These are phyloP conservation scores for Aplochiton taeniatus DNA, from an alignment of 2,797 vertebrate species.

Conservation along the genomic window DNA sequence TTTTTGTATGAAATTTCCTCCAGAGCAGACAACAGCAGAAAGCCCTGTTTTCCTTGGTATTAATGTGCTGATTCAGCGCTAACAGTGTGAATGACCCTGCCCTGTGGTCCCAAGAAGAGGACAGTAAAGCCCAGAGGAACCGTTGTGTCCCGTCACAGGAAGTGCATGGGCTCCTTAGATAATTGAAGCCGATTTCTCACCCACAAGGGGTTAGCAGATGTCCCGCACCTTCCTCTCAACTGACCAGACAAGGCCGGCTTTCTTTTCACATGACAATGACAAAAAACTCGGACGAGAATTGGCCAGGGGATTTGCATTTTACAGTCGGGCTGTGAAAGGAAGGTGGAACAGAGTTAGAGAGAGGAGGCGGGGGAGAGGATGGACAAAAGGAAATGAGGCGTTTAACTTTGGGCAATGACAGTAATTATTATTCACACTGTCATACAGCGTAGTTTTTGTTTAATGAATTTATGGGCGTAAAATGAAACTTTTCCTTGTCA, in stretches of 20 bases:
- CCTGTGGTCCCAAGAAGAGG: constrained; percentile 21
- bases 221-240: constrained; percentile 45
- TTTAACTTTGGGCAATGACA: constrained; percentile 40
- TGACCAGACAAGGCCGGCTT: constrained; percentile 27
- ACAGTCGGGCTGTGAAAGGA: constrained; percentile 50
- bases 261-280: constrained; percentile 37
- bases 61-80: constrained; percentile 8
- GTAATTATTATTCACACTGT: constrained; percentile 43
- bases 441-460: constrained; percentile 42
- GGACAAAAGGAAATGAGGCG: constrained; percentile 60
- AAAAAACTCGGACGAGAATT: constrained; percentile 41
- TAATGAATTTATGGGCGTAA: constrained; percentile 36
- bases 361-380: constrained; percentile 24
- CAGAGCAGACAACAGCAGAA: no score
- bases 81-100: constrained; percentile 23
- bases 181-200: constrained; percentile 47
- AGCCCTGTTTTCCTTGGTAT: background rate
- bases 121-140: constrained; percentile 39
- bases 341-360: constrained; percentile 22
- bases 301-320: constrained; percentile 69
- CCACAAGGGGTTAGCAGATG: constrained; percentile 54
- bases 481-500: constrained; percentile 14
- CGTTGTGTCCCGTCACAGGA: constrained; percentile 21
- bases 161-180: background rate
- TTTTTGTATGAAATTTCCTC: constrained; percentile 16